Evolutionary conservation across 2,113 vertebrate genomes (phyloP).

Genomic region (Bambusicola thoracicus): DNA sequence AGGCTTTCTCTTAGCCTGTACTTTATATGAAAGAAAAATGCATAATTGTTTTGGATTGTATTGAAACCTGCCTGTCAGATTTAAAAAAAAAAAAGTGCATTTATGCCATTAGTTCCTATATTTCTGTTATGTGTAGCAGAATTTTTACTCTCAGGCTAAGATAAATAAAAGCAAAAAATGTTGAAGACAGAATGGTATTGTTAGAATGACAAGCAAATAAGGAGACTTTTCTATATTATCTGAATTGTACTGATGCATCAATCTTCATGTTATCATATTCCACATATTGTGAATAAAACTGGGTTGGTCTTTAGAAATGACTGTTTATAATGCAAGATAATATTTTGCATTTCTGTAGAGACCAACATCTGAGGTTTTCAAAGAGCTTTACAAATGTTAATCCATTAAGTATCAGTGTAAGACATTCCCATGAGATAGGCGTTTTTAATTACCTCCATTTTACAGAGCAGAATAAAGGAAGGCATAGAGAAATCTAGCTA

Average conservation of each 20-base stretch:
- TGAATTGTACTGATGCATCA: not conserved
- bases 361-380: not conserved
- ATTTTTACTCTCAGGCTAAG: not conserved
- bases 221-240: not conserved
- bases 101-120: not conserved
- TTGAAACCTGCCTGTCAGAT: not conserved
- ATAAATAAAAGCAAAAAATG: not conserved
- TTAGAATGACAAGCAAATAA: not conserved
- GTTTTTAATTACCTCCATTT: slow-evolving; percentile 37
- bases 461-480: not conserved
- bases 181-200: not conserved
- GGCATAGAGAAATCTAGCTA: not conserved
- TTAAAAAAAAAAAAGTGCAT: not conserved
- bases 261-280: not conserved
- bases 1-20: not conserved
- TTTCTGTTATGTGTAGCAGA: not conserved
- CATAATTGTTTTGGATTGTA: not conserved
- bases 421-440: not conserved
- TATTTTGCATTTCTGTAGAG: slow-evolving; percentile 10
- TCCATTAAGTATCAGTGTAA: slow-evolving; percentile 16
- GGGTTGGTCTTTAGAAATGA: not conserved
- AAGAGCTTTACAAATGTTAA: slow-evolving; percentile 50
- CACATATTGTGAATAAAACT: not conserved
- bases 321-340: slow-evolving; percentile 3
- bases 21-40: not conserved